Evolutionary conservation across 2,797 vertebrate species (phyloP).

Genomic region (Falco peregrinus): DNA sequence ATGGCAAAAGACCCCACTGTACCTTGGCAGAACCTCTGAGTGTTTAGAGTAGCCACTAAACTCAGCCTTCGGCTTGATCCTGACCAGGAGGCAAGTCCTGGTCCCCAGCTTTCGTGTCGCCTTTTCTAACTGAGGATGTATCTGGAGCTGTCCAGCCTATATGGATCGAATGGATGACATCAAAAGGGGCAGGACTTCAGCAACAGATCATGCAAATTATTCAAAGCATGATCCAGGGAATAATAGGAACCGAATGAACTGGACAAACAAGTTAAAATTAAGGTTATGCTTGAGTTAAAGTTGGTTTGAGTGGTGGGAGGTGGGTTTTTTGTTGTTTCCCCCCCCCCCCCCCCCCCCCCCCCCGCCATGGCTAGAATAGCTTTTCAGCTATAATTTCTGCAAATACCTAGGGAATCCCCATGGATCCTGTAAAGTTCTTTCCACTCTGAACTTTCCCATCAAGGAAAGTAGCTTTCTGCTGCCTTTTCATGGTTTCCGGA

Average conservation of each 20-base stretch:
- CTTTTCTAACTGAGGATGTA: background rate
- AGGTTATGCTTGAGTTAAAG: background rate
- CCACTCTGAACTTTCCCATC: background rate
- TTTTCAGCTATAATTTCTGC: background rate
- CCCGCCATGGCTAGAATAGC: background rate
- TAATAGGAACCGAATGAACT: conserved; percentile 43
- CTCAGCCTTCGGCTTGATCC: background rate
- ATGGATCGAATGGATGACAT: conserved; percentile 16
- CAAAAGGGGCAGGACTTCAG: conserved; percentile 44
- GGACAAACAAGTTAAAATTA: conserved; percentile 3
- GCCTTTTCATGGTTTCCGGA: background rate
- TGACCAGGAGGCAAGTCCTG: background rate
- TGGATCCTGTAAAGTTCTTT: background rate
- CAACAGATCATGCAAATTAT: background rate
- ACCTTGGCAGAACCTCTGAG: conserved; percentile 17
- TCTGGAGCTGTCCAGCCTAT: conserved; percentile 51
- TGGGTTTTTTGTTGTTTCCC: no score
- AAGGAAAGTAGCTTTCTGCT: background rate
- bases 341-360: no score
- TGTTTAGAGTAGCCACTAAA: background rate
- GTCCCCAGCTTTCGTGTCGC: background rate
- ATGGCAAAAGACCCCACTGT: background rate
- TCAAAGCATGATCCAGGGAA: conserved; percentile 35
- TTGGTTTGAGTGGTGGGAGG: background rate
- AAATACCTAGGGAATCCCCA: background rate